Base-by-base conservation (phyloP, 2,888 invertebrate species). In the Cosmia trapezina region DNA sequence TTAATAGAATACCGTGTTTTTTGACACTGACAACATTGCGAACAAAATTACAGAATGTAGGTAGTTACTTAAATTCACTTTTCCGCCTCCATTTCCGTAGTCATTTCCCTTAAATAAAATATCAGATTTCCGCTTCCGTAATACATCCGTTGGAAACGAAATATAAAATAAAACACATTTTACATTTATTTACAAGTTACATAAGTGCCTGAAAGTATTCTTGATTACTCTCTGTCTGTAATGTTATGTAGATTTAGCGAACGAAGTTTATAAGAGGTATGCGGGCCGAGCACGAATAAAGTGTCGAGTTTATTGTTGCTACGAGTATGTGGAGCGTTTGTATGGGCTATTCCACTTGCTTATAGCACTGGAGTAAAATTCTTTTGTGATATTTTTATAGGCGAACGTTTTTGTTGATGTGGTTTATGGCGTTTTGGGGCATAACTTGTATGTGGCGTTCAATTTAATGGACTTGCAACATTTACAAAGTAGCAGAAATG, bases 271-370 rank as follows among this genome's bases (percentile, higher is more conserved):
- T 81, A 80, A 77, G 79, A 80, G 79, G 70, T 60, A 82, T 85
- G 82, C 77, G 84, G 82, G 86, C 73, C 65, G 70, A 70, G 70
- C 66, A 68, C 80, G 80, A 81, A 83, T 85, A 86, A 86, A 83
- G 76, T 85, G 79, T 66, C 49, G 76, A 53, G 74, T 86, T 81
- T 86, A 86, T 87, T 84, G 81, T 85, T 76, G 61, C 80, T 71
- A 37, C 56, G 64, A 70, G 72, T 56, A 53, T 56, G 45, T 77
- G 70, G 60, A 53, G 60, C 56, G 61, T 84, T 85, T 60, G 19
- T 17, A 61, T 62, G 11, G 45, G 37, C 65, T 45, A 72, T 72
- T 75, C 8, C 64, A 79, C 81, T 84, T 66, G 80, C 75, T 49
- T 56, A 53, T 41, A 28, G 41, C 45, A n/a, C 59, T 73, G 37